These are phyloP conservation scores for Hoplias malabaricus DNA, from an alignment of 2,113 vertebrate species.

Conservation along the genomic window DNA sequence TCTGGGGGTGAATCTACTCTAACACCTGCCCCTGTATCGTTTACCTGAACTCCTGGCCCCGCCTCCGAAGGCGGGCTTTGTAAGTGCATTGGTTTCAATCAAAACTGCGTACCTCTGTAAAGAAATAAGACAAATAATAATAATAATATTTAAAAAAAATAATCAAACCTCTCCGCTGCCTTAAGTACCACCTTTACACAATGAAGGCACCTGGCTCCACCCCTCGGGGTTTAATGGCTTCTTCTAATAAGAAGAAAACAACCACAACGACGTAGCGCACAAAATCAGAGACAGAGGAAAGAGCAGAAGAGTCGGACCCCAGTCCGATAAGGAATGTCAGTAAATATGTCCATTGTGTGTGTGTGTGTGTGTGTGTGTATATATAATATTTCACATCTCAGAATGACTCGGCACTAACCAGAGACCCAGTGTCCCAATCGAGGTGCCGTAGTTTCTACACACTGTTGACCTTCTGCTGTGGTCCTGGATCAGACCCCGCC, in stretches of 20 bases:
- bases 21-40: neutral
- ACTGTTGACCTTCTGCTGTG: neutral
- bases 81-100: conserved; percentile 76
- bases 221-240: conserved; percentile 72
- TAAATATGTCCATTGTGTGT: neutral
- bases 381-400: too few relatives aligned
- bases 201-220: conserved; percentile 75
- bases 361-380: too few relatives aligned
- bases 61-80: conserved; percentile 43
- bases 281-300: conserved; percentile 45
- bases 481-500: neutral
- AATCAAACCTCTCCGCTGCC: conserved; percentile 58
- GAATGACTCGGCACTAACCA: neutral
- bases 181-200: conserved; percentile 72
- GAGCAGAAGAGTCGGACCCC: neutral
- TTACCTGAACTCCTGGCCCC: neutral
- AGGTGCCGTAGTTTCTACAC: too few relatives aligned
- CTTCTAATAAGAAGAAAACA: conserved; percentile 80
- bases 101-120: conserved; percentile 61
- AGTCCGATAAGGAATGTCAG: conserved; percentile 63
- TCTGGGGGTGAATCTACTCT: neutral
- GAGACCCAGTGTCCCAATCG: neutral
- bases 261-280: conserved; percentile 52
- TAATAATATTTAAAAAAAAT: neutral
- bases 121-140: conserved; percentile 45